Base-by-base conservation (phyloP, 2,888 invertebrate genomes). In the Torymus auratus region DNA sequence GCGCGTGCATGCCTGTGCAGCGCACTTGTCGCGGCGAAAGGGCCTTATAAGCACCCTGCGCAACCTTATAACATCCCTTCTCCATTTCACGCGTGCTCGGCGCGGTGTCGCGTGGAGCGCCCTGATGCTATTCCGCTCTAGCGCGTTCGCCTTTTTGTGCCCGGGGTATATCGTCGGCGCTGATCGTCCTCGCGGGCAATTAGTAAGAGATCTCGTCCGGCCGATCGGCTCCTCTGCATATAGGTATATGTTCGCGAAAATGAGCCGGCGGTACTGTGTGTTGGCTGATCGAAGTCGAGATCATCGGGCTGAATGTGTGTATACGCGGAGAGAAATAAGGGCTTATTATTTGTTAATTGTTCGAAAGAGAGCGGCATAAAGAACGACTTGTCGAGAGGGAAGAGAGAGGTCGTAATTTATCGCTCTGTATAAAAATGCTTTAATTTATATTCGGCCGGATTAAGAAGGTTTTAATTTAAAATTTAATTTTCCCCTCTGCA, bases 1-100 rank as follows among this genome's bases (percentile, higher is more conserved):
- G 70, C 60, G 41, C 14, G 15, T 41, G 80, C 81, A 83, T 83
- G 72, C 73, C 71, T 73, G 23, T 23, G 52, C 13, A 3, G 41
- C 58, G 41, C 58, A 14, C 14, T 11, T 20, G 58, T 56, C 56
- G 28, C 64, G 80, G 70, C 77, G 62, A 55, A 55, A 68, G 81
- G 79, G 77, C 80, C 79, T 70, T 81, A 80, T 79, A 78, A 82
- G 73, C 58, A 61, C 56, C n/a, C 78, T 78, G 52, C 12, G 50
- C 13, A 41, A 41, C 23, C 62, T 41, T 74, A 78, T 81, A 78
- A 85, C 88, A 87, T 85, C 86, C 87, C 86, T 87, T 87, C 87
- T 88, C 87, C 86, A 87, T 88, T 88, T 88, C 86, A 84, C 81
- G 65, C 41, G 41, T 7, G 41, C 7, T 20, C 61, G 70, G 72